phyloP scores from a whole-genome alignment of 2,888 invertebrate species.

The Drosophila anceps region DNA sequence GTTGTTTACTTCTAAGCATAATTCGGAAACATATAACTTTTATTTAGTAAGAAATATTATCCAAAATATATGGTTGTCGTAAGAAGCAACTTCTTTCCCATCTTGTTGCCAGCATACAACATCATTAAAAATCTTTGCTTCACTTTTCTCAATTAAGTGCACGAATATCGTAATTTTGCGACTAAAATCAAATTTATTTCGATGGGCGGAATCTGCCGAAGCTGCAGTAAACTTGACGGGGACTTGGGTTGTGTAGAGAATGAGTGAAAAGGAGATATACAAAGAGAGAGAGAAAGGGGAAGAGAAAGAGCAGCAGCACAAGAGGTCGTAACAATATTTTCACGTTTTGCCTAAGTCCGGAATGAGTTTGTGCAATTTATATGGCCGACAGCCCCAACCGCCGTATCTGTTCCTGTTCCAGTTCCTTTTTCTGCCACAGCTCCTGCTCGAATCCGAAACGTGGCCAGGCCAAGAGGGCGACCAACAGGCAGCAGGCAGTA shows the following conservation, averaged over 20 bases:
- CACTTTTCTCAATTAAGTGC: conserved; percentile 75
- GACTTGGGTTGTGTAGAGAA: neutral
- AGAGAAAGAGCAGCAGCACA: conserved; percentile 11
- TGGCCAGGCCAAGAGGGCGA: conserved; percentile 40
- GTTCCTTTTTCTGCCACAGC: conserved; percentile 14
- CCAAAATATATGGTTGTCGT: neutral
- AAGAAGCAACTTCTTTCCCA: neutral
- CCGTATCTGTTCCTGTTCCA: conserved; percentile 23
- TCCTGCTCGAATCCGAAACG: conserved; percentile 33
- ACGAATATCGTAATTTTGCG: conserved; percentile 70
- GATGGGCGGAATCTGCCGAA: conserved; percentile 49
- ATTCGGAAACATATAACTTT: neutral
- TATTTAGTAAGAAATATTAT: neutral
- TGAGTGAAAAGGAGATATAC: neutral
- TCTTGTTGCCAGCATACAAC: conserved; percentile 51
- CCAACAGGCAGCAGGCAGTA: conserved; percentile 49
- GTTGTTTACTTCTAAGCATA: neutral
- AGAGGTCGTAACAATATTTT: conserved; percentile 83
- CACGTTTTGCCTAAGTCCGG: conserved; percentile 81
- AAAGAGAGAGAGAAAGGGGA: neutral
- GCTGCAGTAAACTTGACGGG: conserved; percentile 14
- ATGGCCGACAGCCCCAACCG: conserved; percentile 35
- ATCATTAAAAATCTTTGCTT: conserved; percentile 72
- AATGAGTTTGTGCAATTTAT: conserved; percentile 78
- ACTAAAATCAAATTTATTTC: conserved; percentile 77